Base-by-base conservation (phyloP, 2,888 invertebrate genomes). In the Nomada fucata region DNA sequence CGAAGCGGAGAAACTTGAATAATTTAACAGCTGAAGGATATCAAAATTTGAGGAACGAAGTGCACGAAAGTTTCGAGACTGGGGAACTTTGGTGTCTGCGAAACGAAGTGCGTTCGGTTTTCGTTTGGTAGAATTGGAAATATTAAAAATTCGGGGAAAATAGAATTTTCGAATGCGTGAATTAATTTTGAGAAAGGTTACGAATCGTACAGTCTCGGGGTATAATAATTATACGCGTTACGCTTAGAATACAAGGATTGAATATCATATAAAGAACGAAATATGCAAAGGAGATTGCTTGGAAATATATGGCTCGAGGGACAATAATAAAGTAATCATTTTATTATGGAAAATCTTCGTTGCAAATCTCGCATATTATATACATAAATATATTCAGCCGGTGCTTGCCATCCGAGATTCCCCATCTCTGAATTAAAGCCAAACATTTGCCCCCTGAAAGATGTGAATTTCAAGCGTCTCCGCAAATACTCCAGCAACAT, bases 391-490 rank as follows among this genome's bases (percentile, higher is more conserved):
- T n/a, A 42, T 15, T n/a, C 55, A 2, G n/a, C n/a, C 1, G 7
- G 13, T 20, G 36, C 20, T 13, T 55, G 1, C 23, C 26, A 42
- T 72, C 23, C 52, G 18, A 50, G 60, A 50, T 50, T 65, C 20
- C 64, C 7, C 57, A 50, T 29, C 42, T 67, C 29, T 11, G 60
- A 57, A 67, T 52, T 67, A 23, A 67, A 74, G 26, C n/a, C 59
- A 67, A 67, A 74, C 67, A 74, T 74, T 67, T 67, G 50, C 20
- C 42, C 10, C 10, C n/a, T 4, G 74, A 74, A 36, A n/a, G 26
- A 64, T 47, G 55, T 64, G 20, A 53, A 57, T 52, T 26, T 59
- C 59, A 15, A n/a, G 13, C 15, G 26, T 36, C 42, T 13, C 18
- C 10, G 36, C 29, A 23, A 60, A 57, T 59, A 18, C 65, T 52